A percentile compares a stretch with the other conserved stretches of the same genome.
These are phyloP conservation scores for Neoniphon sammara DNA, from an alignment of 2,797 vertebrate genomes.

Conservation along the genomic window DNA sequence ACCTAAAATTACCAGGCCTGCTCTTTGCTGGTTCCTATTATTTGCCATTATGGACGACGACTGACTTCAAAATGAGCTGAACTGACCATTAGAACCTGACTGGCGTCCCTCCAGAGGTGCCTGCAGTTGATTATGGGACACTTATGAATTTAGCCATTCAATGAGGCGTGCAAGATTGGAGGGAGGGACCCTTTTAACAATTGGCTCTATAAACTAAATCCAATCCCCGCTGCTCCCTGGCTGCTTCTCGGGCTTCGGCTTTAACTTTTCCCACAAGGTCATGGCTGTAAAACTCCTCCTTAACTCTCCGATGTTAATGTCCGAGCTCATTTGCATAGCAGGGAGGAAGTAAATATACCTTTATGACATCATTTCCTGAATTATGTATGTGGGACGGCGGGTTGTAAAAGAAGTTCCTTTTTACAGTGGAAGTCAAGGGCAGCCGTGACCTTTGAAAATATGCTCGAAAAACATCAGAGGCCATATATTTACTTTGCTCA, in stretches of 20 bases:
- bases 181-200: conserved; percentile 37
- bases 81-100: conserved; percentile 29
- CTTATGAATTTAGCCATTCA: conserved; percentile 69
- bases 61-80: conserved; percentile 6
- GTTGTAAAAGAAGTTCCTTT: conserved; percentile 56
- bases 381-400: conserved; percentile 52
- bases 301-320: conserved; percentile 66
- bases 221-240: conserved; percentile 55
- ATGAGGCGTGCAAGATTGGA: conserved; percentile 57
- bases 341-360: conserved; percentile 66
- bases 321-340: conserved; percentile 72
- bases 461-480: background rate
- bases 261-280: conserved; percentile 74
- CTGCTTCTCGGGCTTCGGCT: conserved; percentile 48
- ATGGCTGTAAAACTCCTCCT: conserved; percentile 67
- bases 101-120: conserved; percentile 32
- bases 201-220: conserved; percentile 72
- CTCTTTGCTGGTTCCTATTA: background rate
- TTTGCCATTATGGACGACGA: background rate
- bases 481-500: conserved; percentile 46
- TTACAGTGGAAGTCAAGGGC: conserved; percentile 50
- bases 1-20: background rate
- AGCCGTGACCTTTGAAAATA: conserved; percentile 49
- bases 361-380: conserved; percentile 71
- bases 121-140: conserved; percentile 64